These are phyloP conservation scores for Lasius fuliginosus DNA, from an alignment of 2,888 invertebrate genomes.

Conservation along the genomic window DNA sequence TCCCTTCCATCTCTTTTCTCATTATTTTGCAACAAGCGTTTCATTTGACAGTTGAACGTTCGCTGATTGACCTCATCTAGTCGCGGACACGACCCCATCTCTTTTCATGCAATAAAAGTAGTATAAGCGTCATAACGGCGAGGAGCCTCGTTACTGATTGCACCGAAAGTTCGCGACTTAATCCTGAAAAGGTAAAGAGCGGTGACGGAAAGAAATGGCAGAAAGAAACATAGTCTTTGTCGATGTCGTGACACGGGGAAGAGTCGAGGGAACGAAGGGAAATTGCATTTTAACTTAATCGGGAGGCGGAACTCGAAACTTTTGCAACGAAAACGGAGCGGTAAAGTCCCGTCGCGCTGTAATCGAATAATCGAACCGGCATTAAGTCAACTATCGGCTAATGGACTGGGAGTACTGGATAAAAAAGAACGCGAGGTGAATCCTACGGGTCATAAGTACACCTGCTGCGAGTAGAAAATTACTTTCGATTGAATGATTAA, in stretches of 20 bases:
- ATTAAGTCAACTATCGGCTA: slow-evolving; percentile 76
- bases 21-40: slow-evolving; percentile 49
- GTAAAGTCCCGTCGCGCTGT: slow-evolving; percentile 69
- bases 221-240: slow-evolving; percentile 48
- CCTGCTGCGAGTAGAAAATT: slow-evolving; percentile 50
- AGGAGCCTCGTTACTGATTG: slow-evolving; percentile 57
- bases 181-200: slow-evolving; percentile 46
- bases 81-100: slow-evolving; percentile 57
- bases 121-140: slow-evolving; percentile 65
- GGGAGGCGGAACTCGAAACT: slow-evolving; percentile 73
- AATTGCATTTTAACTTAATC: slow-evolving; percentile 77
- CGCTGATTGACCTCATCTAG: slow-evolving; percentile 72
- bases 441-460: slow-evolving; percentile 39
- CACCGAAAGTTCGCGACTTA: slow-evolving; percentile 62
- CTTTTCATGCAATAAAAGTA: slow-evolving; percentile 70
- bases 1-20: slow-evolving; percentile 28
- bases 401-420: slow-evolving; percentile 69
- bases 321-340: slow-evolving; percentile 67
- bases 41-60: slow-evolving; percentile 64
- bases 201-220: slow-evolving; percentile 34
- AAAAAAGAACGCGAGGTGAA: slow-evolving; percentile 59
- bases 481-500: slow-evolving; percentile 40
- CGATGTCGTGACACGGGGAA: slow-evolving; percentile 23
- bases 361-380: slow-evolving; percentile 74
- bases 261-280: slow-evolving; percentile 44